A percentile compares a stretch with the other conserved stretches of the same genome.
phyloP scores from a whole-genome alignment of 2,797 vertebrate genomes.

The Eptatretus atami region DNA sequence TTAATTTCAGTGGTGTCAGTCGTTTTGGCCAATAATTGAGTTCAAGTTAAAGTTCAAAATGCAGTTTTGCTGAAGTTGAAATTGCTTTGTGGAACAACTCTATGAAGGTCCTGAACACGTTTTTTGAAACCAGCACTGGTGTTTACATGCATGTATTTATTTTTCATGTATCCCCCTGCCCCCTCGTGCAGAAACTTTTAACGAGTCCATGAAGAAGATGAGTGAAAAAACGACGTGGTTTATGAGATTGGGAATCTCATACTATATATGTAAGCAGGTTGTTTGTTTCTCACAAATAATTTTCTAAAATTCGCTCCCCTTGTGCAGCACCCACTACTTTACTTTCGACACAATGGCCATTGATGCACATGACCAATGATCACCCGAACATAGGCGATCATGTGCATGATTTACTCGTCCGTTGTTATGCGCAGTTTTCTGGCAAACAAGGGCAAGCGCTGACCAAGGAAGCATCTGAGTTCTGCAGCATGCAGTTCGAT shows the following conservation, averaged over 20 bases:
- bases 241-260: conserved; percentile 44
- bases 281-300: too few species aligned
- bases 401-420: not conserved
- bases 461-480: conserved; percentile 45
- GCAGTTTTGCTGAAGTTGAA: too few species aligned
- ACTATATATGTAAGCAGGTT: conserved; percentile 29
- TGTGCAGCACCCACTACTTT: not conserved
- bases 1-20: too few species aligned
- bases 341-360: not conserved
- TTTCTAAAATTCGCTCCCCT: not conserved
- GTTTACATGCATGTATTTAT: too few species aligned
- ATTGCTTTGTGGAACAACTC: too few species aligned
- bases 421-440: conserved; percentile 29
- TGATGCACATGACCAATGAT: not conserved
- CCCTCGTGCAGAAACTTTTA: conserved; percentile 39
- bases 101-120: too few species aligned
- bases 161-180: too few species aligned
- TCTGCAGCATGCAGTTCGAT: conserved; percentile 90
- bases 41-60: too few species aligned
- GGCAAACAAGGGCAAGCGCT: conserved; percentile 55
- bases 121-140: too few species aligned
- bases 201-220: conserved; percentile 47
- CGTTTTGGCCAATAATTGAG: too few species aligned
- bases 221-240: conserved; percentile 37
- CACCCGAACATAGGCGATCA: not conserved